phyloP scores from a whole-genome alignment of 2,888 invertebrate genomes.

The Drosophila birchii region DNA sequence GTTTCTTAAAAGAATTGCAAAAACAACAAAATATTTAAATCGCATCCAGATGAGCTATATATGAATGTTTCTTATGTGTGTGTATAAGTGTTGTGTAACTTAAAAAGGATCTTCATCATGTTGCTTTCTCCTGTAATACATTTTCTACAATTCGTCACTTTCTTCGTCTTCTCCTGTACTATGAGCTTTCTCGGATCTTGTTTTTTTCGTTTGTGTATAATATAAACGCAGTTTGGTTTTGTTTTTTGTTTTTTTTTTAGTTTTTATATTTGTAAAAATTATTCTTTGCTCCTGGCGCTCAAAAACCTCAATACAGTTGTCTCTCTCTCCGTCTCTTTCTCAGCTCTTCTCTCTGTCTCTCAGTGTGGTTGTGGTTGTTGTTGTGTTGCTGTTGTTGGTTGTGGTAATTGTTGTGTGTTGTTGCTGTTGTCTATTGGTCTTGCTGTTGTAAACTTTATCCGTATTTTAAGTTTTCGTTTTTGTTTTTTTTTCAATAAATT shows the following conservation, averaged over 20 bases:
- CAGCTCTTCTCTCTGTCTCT: conserved; percentile 27
- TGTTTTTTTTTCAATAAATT: conserved; percentile 10
- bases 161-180: conserved; percentile 37
- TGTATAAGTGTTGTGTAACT: conserved; percentile 22
- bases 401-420: conserved; percentile 17
- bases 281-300: conserved; percentile 68
- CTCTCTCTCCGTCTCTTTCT: conserved; percentile 44
- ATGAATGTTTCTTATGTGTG: conserved; percentile 27
- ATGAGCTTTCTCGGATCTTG: conserved; percentile 54
- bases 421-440: conserved; percentile 49
- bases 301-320: conserved; percentile 64
- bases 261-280: conserved; percentile 70
- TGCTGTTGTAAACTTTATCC: conserved; percentile 64
- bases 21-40: not conserved
- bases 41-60: conserved; percentile 14
- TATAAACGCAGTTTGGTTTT: conserved; percentile 69
- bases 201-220: conserved; percentile 39
- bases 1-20: conserved; percentile 9
- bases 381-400: conserved; percentile 10
- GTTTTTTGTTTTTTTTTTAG: conserved; percentile 44
- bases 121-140: conserved; percentile 12
- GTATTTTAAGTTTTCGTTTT: conserved; percentile 44
- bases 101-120: conserved; percentile 4
- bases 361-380: conserved; percentile 27
- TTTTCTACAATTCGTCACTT: conserved; percentile 13